These are phyloP conservation scores for Graptemys geographica DNA, from an alignment of 2,797 vertebrate genomes.

Conservation along the genomic window DNA sequence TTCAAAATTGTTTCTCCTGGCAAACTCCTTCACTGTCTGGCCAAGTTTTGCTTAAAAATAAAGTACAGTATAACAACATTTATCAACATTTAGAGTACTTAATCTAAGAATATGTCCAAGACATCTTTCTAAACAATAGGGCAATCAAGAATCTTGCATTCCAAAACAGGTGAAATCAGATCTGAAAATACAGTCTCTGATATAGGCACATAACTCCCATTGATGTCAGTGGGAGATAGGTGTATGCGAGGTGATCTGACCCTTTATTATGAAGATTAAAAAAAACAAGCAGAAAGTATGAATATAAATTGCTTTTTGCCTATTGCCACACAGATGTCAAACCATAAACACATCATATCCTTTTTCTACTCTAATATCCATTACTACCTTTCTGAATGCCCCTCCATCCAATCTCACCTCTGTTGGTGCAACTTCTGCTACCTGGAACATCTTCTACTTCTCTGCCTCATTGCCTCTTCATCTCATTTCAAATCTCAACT, in stretches of 20 bases:
- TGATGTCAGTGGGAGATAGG: not conserved
- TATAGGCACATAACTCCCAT: not conserved
- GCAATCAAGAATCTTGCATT: conserved; percentile 47
- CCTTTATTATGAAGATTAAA: not conserved
- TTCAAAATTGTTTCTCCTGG: conserved; percentile 73
- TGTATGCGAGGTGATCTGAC: not conserved
- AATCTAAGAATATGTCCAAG: conserved; percentile 60
- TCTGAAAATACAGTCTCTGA: not conserved
- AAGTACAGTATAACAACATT: conserved; percentile 67
- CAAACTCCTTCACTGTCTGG: conserved; percentile 74
- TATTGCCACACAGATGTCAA: not conserved
- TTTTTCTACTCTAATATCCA: not conserved
- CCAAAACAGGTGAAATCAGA: conserved; percentile 16
- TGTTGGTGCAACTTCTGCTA: not conserved
- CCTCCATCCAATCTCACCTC: not conserved
- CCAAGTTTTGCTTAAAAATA: conserved; percentile 78
- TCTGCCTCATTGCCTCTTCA: not conserved
- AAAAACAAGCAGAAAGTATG: not conserved
- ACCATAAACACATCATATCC: not conserved
- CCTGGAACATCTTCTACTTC: not conserved
- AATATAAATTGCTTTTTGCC: not conserved
- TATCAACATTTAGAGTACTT: conserved; percentile 62
- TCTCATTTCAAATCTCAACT: not conserved
- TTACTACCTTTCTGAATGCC: not conserved
- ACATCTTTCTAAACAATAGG: conserved; percentile 52